Percentiles rank a stretch among this genome's conserved stretches.
phyloP scores from a whole-genome alignment of 2,888 invertebrate species.

The Hipparchia semele region DNA sequence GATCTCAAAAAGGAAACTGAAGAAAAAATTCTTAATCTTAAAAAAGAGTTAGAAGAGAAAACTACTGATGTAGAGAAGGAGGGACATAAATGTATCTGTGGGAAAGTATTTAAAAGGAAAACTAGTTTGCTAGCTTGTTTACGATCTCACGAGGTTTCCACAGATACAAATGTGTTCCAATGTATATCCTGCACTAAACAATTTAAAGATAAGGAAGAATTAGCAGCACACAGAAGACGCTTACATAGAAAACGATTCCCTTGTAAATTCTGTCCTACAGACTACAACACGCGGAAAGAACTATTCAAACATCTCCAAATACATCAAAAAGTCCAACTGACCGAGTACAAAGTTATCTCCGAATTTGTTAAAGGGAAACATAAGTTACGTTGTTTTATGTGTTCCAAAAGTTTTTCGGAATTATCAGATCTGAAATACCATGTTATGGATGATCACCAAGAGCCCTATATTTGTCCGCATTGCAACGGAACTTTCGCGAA shows the following conservation, averaged over 20 bases:
- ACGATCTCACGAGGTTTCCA: slow-evolving; percentile 61
- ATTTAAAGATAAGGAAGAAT: slow-evolving; percentile 64
- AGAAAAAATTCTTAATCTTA: slow-evolving; percentile 28
- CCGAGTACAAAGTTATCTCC: slow-evolving; percentile 74
- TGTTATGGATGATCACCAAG: slow-evolving; percentile 71
- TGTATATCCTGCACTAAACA: slow-evolving; percentile 66
- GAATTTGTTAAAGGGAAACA: slow-evolving; percentile 71
- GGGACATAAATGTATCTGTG: slow-evolving; percentile 72
- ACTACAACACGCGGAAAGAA: slow-evolving; percentile 70
- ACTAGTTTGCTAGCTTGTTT: slow-evolving; percentile 73
- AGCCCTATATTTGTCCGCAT: slow-evolving; percentile 65
- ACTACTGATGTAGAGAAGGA: slow-evolving; percentile 49
- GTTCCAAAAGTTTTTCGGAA: slow-evolving; percentile 61
- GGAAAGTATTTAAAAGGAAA: slow-evolving; percentile 61
- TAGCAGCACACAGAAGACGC: slow-evolving; percentile 63
- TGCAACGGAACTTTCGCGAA: slow-evolving; percentile 66
- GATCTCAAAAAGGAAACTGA: slow-evolving; percentile 32
- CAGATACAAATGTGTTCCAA: slow-evolving; percentile 50
- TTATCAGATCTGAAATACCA: slow-evolving; percentile 69
- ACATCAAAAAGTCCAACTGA: slow-evolving; percentile 75
- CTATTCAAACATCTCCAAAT: slow-evolving; percentile 71
- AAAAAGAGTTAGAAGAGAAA: slow-evolving; percentile 31
- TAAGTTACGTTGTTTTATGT: slow-evolving; percentile 71
- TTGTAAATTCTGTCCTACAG: slow-evolving; percentile 78
- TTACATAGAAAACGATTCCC: slow-evolving; percentile 69